Conservation (phyloP, 2,888 invertebrate species). For the Steinernema scapterisci region DNA sequence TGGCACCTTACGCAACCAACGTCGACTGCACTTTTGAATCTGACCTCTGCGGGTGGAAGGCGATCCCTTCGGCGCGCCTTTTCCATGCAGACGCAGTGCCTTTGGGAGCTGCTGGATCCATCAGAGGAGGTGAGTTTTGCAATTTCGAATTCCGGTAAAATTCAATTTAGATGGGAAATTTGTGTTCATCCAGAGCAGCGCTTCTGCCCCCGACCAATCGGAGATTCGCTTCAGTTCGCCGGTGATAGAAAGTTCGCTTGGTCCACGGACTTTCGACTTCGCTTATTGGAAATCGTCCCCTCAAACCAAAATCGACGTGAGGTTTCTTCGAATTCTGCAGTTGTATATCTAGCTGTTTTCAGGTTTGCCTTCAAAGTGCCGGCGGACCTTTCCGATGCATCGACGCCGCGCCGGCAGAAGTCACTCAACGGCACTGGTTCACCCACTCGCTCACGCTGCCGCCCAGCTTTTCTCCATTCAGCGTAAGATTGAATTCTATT, state of each 20-base stretch:
- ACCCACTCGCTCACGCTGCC: constrained; percentile 18
- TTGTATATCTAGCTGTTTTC: neutral
- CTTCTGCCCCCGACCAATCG: neutral
- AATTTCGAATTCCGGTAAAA: neutral
- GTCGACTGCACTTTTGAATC: constrained; percentile 21
- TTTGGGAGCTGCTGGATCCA: constrained; percentile 21
- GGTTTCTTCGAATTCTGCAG: neutral
- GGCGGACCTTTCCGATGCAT: constrained; percentile 15
- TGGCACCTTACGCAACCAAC: constrained; percentile 3
- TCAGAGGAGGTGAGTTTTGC: neutral
- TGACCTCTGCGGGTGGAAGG: constrained; percentile 19
- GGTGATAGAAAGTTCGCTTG: constrained; percentile 11
- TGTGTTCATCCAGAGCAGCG: constrained; percentile 22
- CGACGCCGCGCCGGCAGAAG: constrained; percentile 10
- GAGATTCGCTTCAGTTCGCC: constrained; percentile 25
- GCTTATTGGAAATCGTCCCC: constrained; percentile 17
- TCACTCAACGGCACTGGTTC: constrained; percentile 27
- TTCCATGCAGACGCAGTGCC: constrained; percentile 25
- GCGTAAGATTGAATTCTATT: neutral
- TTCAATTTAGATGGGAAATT: constrained; percentile 4
- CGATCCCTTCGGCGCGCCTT: constrained; percentile 13
- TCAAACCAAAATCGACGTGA: constrained; percentile 20
- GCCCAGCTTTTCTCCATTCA: constrained; percentile 19
- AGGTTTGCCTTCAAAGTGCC: constrained; percentile 19
- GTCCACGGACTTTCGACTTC: constrained; percentile 6